These are phyloP conservation scores for Hirtodrosophila histrioides DNA, from an alignment of 2,888 invertebrate genomes.

Conservation along the genomic window DNA sequence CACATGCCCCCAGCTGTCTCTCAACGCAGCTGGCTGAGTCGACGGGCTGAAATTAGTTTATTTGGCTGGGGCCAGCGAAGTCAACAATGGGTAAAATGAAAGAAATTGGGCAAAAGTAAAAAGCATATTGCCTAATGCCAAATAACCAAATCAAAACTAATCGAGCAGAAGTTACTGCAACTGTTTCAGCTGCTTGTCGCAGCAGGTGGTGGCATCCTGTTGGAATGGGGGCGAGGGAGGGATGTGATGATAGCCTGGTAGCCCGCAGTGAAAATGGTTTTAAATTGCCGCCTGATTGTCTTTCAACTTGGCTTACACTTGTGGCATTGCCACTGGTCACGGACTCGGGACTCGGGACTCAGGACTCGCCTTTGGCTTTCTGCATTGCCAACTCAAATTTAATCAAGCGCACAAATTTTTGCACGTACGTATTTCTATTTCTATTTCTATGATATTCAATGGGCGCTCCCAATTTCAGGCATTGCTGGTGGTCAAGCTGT, in stretches of 20 bases:
- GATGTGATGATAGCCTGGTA: conserved; percentile 15
- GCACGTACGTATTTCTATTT: conserved; percentile 69
- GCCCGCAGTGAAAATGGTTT: conserved; percentile 74
- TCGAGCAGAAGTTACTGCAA: conserved; percentile 76
- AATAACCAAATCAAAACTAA: conserved; percentile 80
- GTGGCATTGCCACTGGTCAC: conserved; percentile 60
- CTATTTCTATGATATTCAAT: conserved; percentile 69
- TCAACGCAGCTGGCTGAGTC: conserved; percentile 47
- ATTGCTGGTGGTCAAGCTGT: conserved; percentile 33
- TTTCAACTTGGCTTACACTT: conserved; percentile 73
- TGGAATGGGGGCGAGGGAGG: not conserved
- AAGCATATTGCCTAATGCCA: conserved; percentile 71
- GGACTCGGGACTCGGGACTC: conserved; percentile 23
- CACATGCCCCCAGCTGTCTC: conserved; percentile 16
- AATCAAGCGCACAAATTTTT: conserved; percentile 79
- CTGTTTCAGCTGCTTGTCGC: conserved; percentile 41
- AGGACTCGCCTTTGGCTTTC: conserved; percentile 24
- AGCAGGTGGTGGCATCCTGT: conserved; percentile 46
- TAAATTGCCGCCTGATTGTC: conserved; percentile 79
- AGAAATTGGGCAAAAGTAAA: conserved; percentile 25
- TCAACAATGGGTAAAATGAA: conserved; percentile 36
- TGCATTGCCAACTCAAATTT: conserved; percentile 64
- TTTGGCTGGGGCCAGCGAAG: conserved; percentile 12
- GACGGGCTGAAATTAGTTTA: conserved; percentile 57
- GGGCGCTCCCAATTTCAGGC: conserved; percentile 43